These are phyloP conservation scores for Dendrocincla tyrannina DNA, from an alignment of 2,797 vertebrate genomes.

Conservation along the genomic window DNA sequence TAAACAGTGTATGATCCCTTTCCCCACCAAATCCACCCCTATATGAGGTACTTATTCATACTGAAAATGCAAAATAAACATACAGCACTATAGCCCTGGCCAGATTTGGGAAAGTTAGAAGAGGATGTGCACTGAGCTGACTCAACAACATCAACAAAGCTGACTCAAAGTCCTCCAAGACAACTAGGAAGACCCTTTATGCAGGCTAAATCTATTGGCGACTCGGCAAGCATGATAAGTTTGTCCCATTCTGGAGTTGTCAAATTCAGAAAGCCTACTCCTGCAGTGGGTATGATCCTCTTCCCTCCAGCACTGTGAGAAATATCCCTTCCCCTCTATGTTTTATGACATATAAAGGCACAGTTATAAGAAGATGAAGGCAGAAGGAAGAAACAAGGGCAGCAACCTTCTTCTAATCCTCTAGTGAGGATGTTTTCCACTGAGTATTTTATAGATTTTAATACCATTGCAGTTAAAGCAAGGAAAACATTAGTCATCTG, in stretches of 20 bases:
- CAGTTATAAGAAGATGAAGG: background rate
- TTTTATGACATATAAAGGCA: background rate
- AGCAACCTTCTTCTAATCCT: background rate
- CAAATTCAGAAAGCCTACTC: background rate
- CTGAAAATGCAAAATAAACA: background rate
- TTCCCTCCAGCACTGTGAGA: background rate
- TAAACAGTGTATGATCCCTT: background rate
- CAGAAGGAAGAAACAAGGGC: background rate
- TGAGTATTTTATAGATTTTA: background rate
- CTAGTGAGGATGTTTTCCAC: background rate
- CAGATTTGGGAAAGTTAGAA: background rate
- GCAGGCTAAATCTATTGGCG: background rate
- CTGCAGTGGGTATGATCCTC: background rate
- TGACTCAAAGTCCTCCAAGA: background rate
- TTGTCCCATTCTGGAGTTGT: background rate
- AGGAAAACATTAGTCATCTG: background rate
- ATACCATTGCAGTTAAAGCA: background rate
- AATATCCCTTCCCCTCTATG: background rate
- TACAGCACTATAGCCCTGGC: accelerated
- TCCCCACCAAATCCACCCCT: background rate
- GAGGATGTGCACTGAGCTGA: background rate
- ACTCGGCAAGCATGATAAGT: background rate
- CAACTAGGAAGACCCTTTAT: background rate
- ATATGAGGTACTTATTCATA: background rate
- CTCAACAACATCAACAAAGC: background rate